A percentile compares a stretch with the other conserved stretches of the same genome.
phyloP scores from a whole-genome alignment of 2,888 invertebrate species.

The Falcaria lacertinaria region DNA sequence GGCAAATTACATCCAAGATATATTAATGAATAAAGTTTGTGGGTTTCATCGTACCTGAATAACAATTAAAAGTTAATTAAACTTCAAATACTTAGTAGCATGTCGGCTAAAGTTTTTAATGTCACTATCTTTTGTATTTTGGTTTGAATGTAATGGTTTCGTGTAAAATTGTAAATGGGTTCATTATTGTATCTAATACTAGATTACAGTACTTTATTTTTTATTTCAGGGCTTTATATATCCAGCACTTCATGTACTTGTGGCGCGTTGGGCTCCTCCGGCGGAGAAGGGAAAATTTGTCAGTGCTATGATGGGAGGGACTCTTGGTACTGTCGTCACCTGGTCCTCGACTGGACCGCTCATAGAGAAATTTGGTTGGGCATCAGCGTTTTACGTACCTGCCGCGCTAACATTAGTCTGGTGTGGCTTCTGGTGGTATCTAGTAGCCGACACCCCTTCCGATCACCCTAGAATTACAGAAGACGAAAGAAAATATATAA shows the following conservation, averaged over 20 bases:
- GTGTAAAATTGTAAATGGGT: too few species aligned
- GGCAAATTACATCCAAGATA: too few species aligned
- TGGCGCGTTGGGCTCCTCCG: constrained; percentile 87
- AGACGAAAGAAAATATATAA: constrained; percentile 82
- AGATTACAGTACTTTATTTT: too few species aligned
- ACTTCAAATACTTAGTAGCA: too few species aligned
- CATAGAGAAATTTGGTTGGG: constrained; percentile 83
- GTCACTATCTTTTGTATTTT: too few species aligned
- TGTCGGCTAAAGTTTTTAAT: too few species aligned
- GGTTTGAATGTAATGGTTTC: too few species aligned
- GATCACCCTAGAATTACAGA: constrained; percentile 81
- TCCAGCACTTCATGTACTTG: constrained; percentile 82
- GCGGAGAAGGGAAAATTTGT: constrained; percentile 87
- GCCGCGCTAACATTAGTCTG: constrained; percentile 77
- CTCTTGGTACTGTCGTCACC: constrained; percentile 84
- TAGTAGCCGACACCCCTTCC: constrained; percentile 82
- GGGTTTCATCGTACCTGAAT: too few species aligned
- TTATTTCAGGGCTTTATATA: constrained; percentile 79
- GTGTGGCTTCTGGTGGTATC: constrained; percentile 79
- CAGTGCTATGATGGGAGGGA: constrained; percentile 85
- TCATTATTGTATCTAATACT: too few species aligned
- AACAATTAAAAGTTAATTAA: too few species aligned
- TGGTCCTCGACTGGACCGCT: constrained; percentile 84
- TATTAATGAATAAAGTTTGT: too few species aligned
- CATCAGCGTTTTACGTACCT: constrained; percentile 83